phyloP scores from a whole-genome alignment of 2,113 vertebrate genomes.

The Pterocles burchelli region DNA sequence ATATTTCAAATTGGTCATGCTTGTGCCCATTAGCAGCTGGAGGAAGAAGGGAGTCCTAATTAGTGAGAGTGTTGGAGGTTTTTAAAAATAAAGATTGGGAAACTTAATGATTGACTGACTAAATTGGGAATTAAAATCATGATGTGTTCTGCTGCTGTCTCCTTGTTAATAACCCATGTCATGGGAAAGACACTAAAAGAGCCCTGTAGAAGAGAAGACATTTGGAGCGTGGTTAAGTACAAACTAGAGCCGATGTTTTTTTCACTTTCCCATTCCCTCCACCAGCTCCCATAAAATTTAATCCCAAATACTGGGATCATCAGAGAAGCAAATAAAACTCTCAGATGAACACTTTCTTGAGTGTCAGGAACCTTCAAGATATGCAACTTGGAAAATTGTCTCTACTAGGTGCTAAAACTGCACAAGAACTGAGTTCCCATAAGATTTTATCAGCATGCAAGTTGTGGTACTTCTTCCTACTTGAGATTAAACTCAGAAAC shows the following conservation, averaged over 20 bases:
- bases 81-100: conserved; percentile 11
- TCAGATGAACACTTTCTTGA: neutral
- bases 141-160: neutral
- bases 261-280: neutral
- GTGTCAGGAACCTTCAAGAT: neutral
- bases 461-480: neutral
- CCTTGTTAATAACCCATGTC: neutral
- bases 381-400: neutral
- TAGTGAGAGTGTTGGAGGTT: neutral
- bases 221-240: neutral
- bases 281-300: neutral
- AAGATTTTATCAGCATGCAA: neutral
- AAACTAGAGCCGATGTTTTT: neutral
- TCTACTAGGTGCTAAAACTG: neutral
- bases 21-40: conserved; percentile 28
- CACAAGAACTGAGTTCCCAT: neutral
- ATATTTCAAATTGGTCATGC: neutral
- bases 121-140: neutral
- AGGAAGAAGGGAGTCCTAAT: conserved; percentile 14
- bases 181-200: neutral
- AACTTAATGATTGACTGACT: neutral
- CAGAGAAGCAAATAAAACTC: neutral
- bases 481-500: neutral
- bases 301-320: neutral
- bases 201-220: neutral